A percentile compares a stretch with the other conserved stretches of the same genome.
Conservation (phyloP, 1,140 invertebrate species). For the Achatina immaculata region DNA sequence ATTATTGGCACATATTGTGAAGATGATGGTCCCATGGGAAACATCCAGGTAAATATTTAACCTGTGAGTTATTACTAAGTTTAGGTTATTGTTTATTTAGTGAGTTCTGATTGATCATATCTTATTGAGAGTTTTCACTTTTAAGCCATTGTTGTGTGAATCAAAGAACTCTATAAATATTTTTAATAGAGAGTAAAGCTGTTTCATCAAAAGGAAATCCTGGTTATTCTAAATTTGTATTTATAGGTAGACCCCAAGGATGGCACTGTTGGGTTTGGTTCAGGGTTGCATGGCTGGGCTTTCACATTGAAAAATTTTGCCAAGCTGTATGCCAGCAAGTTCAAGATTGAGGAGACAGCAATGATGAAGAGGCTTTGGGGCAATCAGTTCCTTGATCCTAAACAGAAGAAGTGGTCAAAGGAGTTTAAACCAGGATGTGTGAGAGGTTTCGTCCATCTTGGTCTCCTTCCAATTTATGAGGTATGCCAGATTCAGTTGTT, state of each 20-base stretch:
- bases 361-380: slow-evolving; percentile 95
- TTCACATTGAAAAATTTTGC: slow-evolving; percentile 99
- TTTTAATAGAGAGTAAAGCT: too few species aligned
- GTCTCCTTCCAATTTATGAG: slow-evolving; percentile 99
- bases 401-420: slow-evolving; percentile 25
- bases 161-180: too few species aligned
- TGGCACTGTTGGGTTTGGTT: slow-evolving; percentile 99
- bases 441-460: slow-evolving; percentile 98
- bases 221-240: not conserved
- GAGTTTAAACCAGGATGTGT: slow-evolving; percentile 82
- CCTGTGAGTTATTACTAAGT: not conserved
- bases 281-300: slow-evolving; percentile 98
- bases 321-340: slow-evolving; percentile 98
- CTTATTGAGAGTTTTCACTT: too few species aligned
- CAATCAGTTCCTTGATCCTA: slow-evolving; percentile 78
- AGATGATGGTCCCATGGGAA: slow-evolving; percentile 98
- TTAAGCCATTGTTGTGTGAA: too few species aligned
- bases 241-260: slow-evolving; percentile 91
- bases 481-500: slow-evolving; percentile 70
- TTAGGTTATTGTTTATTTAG: too few species aligned
- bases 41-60: slow-evolving; percentile 72
- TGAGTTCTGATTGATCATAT: too few species aligned
- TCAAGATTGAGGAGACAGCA: slow-evolving; percentile 96
- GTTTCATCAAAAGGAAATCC: too few species aligned
- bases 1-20: slow-evolving; percentile 99